Evolutionary conservation across 2,113 vertebrate species (phyloP), one percentile per base, ranked within the genome.

Genomic region (Notarius quadriscutis): DNA sequence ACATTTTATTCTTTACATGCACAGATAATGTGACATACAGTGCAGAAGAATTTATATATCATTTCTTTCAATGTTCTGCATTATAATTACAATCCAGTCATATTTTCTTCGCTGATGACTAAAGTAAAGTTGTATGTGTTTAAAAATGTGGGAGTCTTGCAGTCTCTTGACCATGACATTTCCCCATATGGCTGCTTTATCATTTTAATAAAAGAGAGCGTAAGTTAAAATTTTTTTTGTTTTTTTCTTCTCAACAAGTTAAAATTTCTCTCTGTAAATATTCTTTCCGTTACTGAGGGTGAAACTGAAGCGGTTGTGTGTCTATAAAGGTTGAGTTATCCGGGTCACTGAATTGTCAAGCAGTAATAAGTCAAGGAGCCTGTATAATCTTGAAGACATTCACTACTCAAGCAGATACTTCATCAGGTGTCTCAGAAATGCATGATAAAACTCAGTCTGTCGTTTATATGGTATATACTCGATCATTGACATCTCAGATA

Each of bases 271-370:
- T 84, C 50, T 0, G 17, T 30, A 71, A 27, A 53, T 67, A 53
- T 48, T 67, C 14, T n/a, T 83, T 18, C 60, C 51, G 62, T 30
- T 57, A 18, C 53, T 5, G 53, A 25, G 60, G 22, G 2, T 48
- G 14, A 50, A 83, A 17, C 81, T 83, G 20, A 27, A 57, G 7
- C 22, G 22, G 22, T 50, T 17, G 18, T 15, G 25, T 15, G 7
- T 65, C 41, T 65, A 8, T 25, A 83, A 83, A 65, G 41, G 30
- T 67, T 67, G 15, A 15, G 22, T 53, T 57, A n/a, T 83, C 48
- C 48, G n/a, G 41, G 81, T 79, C 30, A 83, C 62, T 83, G 81
- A 69, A 67, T 57, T 18, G n/a, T 83, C 48, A 10, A 82, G 80
- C 58, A 78, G 50, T 57, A 82, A 63, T 63, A 82, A 82, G 60